Evolutionary conservation across 1,140 invertebrate species (phyloP).

Genomic region (Macrostomum lignano): DNA sequence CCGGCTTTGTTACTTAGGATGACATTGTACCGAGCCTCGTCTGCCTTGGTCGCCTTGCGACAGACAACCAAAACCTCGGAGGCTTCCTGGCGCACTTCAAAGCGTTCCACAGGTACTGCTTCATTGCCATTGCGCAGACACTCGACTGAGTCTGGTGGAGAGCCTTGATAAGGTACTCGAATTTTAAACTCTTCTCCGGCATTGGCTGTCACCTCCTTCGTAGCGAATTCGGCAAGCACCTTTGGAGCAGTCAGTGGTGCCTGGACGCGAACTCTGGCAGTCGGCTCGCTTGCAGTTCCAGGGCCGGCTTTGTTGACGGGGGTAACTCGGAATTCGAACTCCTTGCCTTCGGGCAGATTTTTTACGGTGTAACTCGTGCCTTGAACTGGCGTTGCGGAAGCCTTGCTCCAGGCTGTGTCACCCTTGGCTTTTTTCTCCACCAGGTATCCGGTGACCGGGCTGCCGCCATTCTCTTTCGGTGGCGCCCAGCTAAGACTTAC

Average conservation of each 20-base stretch:
- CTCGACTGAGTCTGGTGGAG: too few relatives aligned
- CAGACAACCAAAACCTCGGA: too few relatives aligned
- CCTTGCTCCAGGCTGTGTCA: slow-evolving; percentile 23
- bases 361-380: slow-evolving; percentile 42
- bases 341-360: slow-evolving; percentile 64
- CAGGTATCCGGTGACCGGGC: slow-evolving; percentile 50
- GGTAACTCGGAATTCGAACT: slow-evolving; percentile 84
- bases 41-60: too few relatives aligned
- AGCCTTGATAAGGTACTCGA: too few relatives aligned
- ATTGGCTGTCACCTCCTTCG: too few relatives aligned
- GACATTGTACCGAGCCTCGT: too few relatives aligned
- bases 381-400: slow-evolving; percentile 8
- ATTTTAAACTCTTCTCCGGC: too few relatives aligned
- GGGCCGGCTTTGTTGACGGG: slow-evolving; percentile 80
- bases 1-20: too few relatives aligned
- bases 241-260: slow-evolving; percentile 60
- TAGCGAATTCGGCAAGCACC: slow-evolving; percentile 34
- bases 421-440: slow-evolving; percentile 62
- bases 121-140: too few relatives aligned
- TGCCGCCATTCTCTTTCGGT: slow-evolving; percentile 54
- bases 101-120: too few relatives aligned
- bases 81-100: too few relatives aligned
- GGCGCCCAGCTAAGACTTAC: slow-evolving; percentile 73
- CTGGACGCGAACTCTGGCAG: slow-evolving; percentile 57
- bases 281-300: slow-evolving; percentile 59